A percentile compares a stretch with the other conserved stretches of the same genome.
These are phyloP conservation scores for Cochlearius cochlearius DNA, from an alignment of 2,113 vertebrate genomes.

Conservation along the genomic window DNA sequence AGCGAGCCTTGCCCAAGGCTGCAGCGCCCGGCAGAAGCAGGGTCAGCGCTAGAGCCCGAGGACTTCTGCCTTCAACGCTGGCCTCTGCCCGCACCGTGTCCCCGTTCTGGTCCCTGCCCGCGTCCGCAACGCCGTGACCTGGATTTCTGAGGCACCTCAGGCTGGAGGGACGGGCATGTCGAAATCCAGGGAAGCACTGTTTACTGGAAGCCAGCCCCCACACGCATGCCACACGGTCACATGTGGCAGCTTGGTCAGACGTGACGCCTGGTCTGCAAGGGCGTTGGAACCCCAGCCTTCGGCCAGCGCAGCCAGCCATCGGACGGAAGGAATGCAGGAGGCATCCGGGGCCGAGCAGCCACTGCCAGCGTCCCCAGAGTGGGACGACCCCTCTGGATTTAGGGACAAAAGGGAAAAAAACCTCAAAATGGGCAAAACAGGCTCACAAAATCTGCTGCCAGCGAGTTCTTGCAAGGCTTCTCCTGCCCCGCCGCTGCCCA, in stretches of 20 bases:
- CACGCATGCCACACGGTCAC: neutral
- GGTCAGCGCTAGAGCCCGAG: neutral
- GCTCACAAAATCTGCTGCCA: neutral
- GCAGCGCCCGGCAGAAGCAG: neutral
- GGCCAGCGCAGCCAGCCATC: neutral
- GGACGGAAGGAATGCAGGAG: neutral
- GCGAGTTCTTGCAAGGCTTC: neutral
- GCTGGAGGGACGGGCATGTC: neutral
- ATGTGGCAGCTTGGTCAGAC: neutral
- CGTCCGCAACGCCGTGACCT: neutral
- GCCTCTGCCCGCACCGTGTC: neutral
- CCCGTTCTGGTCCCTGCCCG: neutral
- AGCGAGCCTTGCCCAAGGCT: neutral
- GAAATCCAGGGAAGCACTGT: neutral
- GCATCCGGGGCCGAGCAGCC: neutral
- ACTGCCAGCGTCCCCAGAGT: fast-evolving
- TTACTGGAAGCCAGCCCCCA: neutral
- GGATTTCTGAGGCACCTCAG: neutral
- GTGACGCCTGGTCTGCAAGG: neutral
- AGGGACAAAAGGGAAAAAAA: neutral
- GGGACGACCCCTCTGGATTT: neutral
- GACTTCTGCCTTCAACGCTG: neutral
- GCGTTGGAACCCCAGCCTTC: neutral
- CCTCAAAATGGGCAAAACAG: neutral
- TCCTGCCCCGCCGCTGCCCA: neutral